Evolutionary conservation across 2,888 invertebrate species (phyloP).

Genomic region (Cremastobaeus sp.): DNA sequence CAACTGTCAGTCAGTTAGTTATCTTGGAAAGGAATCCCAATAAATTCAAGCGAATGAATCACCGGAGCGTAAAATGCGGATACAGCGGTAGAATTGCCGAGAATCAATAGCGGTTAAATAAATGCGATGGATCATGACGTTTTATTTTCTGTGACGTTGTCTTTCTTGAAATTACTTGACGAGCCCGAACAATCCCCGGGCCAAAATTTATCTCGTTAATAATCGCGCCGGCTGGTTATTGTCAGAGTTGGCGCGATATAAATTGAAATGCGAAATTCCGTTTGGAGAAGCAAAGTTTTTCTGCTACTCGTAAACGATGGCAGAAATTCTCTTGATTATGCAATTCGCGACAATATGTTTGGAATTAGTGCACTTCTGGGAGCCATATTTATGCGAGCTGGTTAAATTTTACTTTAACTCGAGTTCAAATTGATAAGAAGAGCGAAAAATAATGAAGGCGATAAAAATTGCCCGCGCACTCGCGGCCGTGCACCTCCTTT

Average conservation of each 20-base stretch:
- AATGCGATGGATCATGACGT: conserved; percentile 17
- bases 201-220: conserved; percentile 30
- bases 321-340: conserved; percentile 29
- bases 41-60: conserved; percentile 9
- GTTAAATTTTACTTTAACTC: too few relatives aligned
- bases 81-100: background rate
- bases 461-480: too few relatives aligned
- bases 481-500: too few relatives aligned
- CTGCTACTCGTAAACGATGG: too few relatives aligned
- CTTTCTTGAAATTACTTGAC: conserved; percentile 10
- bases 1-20: background rate
- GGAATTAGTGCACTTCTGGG: conserved; percentile 10
- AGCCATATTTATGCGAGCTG: conserved; percentile 18
- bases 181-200: conserved; percentile 6
- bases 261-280: conserved; percentile 27
- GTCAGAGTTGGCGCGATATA: conserved; percentile 19
- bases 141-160: conserved; percentile 6
- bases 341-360: conserved; percentile 18
- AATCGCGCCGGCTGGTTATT: conserved; percentile 3
- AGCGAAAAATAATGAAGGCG: too few relatives aligned
- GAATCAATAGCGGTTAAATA: conserved; percentile 25
- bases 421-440: too few relatives aligned
- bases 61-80: conserved; percentile 4
- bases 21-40: conserved; percentile 1
- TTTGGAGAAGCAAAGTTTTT: too few relatives aligned